Conservation (phyloP, 2,113 vertebrate genomes). For the Mastomys natalensis region DNA sequence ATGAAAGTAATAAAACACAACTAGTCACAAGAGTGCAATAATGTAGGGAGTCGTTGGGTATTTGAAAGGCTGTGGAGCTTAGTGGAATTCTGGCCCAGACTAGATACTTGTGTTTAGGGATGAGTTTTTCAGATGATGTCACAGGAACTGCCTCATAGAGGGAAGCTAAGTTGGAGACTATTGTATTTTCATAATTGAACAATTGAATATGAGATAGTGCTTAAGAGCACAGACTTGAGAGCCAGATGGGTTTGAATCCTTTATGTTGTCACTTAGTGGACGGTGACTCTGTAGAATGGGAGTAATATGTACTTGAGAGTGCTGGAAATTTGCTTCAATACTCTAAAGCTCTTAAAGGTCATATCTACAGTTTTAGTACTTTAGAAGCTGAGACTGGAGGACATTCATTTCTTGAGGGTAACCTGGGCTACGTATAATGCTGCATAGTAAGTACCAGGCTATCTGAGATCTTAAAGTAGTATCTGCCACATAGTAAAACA, state of each 20-base stretch:
- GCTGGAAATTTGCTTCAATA: not conserved
- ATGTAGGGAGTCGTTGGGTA: not conserved
- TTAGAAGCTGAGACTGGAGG: not conserved
- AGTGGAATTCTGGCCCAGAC: not conserved
- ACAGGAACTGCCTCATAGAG: not conserved
- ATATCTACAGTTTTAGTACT: not conserved
- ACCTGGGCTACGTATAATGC: not conserved
- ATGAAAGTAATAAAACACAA: slow-evolving; percentile 28
- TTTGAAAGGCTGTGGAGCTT: not conserved
- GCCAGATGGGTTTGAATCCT: not conserved
- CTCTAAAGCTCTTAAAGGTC: not conserved
- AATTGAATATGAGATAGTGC: not conserved
- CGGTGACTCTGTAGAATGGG: not conserved
- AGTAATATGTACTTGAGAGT: not conserved
- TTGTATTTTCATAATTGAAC: not conserved
- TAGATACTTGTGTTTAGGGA: not conserved
- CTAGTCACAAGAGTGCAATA: not conserved
- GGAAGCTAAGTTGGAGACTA: not conserved
- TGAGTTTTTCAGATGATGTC: not conserved
- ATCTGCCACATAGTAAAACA: not conserved
- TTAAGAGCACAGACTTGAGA: not conserved
- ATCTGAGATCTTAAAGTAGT: not conserved
- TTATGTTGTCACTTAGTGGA: not conserved
- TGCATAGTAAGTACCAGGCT: not conserved
- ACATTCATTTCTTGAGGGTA: not conserved